Evolutionary conservation across 2,888 invertebrate species (phyloP), one percentile per base, ranked within the genome.

Genomic region (Mythimna loreyi): DNA sequence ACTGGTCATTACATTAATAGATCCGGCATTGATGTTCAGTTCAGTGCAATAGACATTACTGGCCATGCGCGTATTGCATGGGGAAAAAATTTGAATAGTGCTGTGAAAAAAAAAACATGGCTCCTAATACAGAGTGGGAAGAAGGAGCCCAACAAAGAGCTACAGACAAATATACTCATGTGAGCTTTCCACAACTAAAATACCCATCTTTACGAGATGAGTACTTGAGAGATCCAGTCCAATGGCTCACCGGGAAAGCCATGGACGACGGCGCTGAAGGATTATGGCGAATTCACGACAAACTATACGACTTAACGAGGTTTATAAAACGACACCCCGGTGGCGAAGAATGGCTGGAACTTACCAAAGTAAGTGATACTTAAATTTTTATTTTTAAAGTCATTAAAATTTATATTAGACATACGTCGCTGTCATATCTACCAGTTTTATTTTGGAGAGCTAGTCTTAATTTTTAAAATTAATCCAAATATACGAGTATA

Each of bases 311-410:
- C 92, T 96, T 99, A 30, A 97, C 97, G 0, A 96, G 96, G 23
- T 99, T 99, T 89, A 95, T 98, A 11, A 93, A 97, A 3, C 96
- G 94, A 50, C 99, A 99, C 96, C 99, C 99, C 0, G 99, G 99
- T 23, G 98, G 99, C 0, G 87, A 95, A 4, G 97, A 97, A 88
- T 98, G 98, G 98, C 87, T 98, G 59, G 92, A 93, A 62, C 92
- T 97, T 59, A 97, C 97, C 0, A 96, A 97, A 95, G 98, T 97
- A 87, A 82, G 69, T 72, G 69, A 53, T 58, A 71, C 55, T 65
- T 33, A 45, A 30, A 16, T 58, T 72, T 70, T 66, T 72, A 61
- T 63, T 47, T 65, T 55, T 36, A 23, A 36, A 7, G 13, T 67
- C 50, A 30, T 60, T 57, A 56, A 67, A 52, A 36, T 36, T 9